A percentile compares a stretch with the other conserved stretches of the same genome.
Conservation (phyloP, 1,140 invertebrate genomes). For the Anastrepha ludens region DNA sequence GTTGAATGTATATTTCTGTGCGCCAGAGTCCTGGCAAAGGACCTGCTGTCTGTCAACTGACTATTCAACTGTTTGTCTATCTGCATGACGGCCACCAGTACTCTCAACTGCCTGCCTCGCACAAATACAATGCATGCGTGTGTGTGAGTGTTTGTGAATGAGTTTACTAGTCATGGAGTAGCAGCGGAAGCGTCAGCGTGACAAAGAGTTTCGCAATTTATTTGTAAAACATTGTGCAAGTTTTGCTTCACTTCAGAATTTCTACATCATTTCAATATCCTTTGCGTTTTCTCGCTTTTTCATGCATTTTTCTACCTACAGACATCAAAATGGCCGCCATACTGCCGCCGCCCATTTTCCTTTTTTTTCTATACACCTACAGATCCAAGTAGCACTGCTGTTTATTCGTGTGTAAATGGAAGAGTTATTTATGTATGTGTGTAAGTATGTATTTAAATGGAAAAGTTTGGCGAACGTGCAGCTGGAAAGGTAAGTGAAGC, state of each 20-base stretch:
- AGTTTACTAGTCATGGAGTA: too few relatives aligned
- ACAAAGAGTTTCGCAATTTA: conserved; percentile 8
- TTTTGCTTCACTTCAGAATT: conserved; percentile 37
- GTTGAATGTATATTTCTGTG: background rate
- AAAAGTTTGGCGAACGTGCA: background rate
- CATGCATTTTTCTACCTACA: background rate
- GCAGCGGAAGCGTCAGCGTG: background rate
- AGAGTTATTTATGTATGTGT: background rate
- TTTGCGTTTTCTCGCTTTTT: background rate
- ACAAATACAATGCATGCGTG: background rate
- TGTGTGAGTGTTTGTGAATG: background rate
- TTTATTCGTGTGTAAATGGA: conserved; percentile 33
- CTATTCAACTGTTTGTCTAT: background rate
- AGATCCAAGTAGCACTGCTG: background rate
- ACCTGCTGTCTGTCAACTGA: conserved; percentile 31
- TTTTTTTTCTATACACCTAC: background rate
- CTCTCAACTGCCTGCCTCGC: background rate
- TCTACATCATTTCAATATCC: conserved; percentile 16
- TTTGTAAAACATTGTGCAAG: conserved; percentile 26
- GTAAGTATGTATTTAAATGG: too few relatives aligned
- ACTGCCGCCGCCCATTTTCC: background rate
- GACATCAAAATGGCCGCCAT: conserved; percentile 14
- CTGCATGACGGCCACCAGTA: background rate
- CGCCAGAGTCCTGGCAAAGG: conserved; percentile 17
- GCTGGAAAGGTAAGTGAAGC: conserved; percentile 29